Evolutionary conservation across 2,888 invertebrate genomes (phyloP).

Genomic region (Agrotis ipsilon): DNA sequence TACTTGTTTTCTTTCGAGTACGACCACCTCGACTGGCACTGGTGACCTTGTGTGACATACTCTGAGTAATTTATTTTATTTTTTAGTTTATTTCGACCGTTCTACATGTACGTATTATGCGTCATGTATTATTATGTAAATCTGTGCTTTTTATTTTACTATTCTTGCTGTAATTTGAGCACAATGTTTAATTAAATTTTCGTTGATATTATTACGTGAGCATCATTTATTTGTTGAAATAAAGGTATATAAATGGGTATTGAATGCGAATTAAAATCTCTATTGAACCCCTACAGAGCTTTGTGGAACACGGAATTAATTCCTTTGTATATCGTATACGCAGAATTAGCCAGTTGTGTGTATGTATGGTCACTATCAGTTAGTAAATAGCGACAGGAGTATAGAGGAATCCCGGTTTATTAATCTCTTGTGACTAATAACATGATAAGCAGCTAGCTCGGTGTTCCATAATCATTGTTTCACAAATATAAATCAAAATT

Average conservation of each 20-base stretch:
- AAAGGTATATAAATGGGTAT: constrained; percentile 16
- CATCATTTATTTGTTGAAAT: constrained; percentile 6
- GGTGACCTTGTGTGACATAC: no score
- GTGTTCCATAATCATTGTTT: background rate
- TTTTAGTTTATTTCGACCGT: no score
- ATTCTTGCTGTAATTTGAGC: background rate
- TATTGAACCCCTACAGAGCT: constrained; percentile 31
- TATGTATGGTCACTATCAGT: background rate
- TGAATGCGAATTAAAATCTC: constrained; percentile 33
- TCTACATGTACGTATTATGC: no score
- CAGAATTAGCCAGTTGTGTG: constrained; percentile 5
- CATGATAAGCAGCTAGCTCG: background rate
- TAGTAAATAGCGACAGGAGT: background rate
- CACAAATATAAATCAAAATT: background rate
- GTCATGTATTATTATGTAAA: no score
- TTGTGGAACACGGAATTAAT: constrained; percentile 31
- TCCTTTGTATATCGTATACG: constrained; percentile 37
- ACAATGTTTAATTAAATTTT: background rate
- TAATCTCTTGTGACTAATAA: constrained; percentile 10
- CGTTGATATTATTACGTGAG: background rate
- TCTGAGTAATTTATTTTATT: no score
- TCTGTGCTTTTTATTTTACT: no score
- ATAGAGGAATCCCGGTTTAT: background rate
- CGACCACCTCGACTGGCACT: no score
- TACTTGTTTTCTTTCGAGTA: no score